phyloP scores from a whole-genome alignment of 2,113 vertebrate genomes.

The Vanacampus margaritifer region DNA sequence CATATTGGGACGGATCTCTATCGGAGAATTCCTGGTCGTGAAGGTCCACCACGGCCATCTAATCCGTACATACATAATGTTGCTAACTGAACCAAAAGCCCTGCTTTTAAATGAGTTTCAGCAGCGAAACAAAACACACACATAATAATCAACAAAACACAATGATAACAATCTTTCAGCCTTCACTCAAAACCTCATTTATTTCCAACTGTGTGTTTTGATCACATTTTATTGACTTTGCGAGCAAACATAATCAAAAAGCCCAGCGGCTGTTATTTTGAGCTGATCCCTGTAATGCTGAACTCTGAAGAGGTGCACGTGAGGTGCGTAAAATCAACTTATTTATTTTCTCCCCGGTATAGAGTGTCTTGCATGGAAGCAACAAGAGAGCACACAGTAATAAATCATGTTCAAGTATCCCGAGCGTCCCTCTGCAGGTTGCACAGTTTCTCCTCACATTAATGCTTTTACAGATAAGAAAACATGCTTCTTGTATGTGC shows the following conservation, averaged over 20 bases:
- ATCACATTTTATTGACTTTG: conserved; percentile 8
- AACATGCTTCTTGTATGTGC: not conserved
- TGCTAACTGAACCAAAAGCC: not conserved
- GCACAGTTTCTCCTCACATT: not conserved
- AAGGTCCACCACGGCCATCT: not conserved
- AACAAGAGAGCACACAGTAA: not conserved
- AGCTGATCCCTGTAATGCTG: not conserved
- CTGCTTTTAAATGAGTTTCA: not conserved
- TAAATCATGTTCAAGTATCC: not conserved
- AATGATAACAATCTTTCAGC: not conserved
- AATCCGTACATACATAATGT: not conserved
- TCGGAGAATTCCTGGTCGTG: not conserved
- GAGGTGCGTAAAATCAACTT: not conserved
- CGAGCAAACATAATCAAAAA: conserved; percentile 2
- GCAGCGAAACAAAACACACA: not conserved
- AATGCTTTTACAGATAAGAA: not conserved
- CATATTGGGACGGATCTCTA: too few species aligned
- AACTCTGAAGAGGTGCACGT: not conserved
- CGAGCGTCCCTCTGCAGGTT: not conserved
- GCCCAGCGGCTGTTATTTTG: not conserved
- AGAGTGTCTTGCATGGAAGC: not conserved
- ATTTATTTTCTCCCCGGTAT: not conserved
- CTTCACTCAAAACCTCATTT: conserved; percentile 1
- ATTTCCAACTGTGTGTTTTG: conserved; percentile 4
- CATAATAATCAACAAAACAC: not conserved